Evolutionary conservation across 2,113 vertebrate species (phyloP).

Genomic region (Arothron firmamentum): DNA sequence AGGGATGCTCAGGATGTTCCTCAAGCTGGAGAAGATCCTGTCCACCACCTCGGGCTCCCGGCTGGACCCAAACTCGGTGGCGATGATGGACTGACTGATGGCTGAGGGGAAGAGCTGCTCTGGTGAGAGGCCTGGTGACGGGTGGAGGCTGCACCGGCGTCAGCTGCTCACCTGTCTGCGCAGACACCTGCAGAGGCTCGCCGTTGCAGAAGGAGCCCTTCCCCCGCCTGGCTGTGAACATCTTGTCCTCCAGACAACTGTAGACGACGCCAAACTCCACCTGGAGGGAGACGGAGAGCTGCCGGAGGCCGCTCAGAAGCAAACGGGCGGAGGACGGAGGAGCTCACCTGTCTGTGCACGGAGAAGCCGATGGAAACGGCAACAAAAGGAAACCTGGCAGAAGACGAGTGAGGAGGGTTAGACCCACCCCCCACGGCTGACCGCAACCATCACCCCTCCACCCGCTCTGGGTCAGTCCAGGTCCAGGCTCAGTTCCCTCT

Average conservation of each 20-base stretch:
- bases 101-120: slow-evolving; percentile 65
- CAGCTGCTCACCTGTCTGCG: slow-evolving; percentile 73
- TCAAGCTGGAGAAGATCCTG: slow-evolving; percentile 87
- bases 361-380: slow-evolving; percentile 93
- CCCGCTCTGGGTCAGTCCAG: no score
- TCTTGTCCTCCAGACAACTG: slow-evolving; percentile 93
- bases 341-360: slow-evolving; percentile 84
- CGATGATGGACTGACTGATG: slow-evolving; percentile 84
- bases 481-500: no score
- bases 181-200: slow-evolving; percentile 82
- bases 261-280: slow-evolving; percentile 92
- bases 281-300: slow-evolving; percentile 59
- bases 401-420: not conserved
- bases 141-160: no score
- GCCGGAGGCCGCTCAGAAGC: no score
- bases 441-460: no score
- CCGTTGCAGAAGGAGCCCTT: slow-evolving; percentile 92
- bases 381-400: slow-evolving; percentile 87
- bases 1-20: slow-evolving; percentile 81
- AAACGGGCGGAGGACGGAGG: no score
- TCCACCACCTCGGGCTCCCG: slow-evolving; percentile 81
- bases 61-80: slow-evolving; percentile 88
- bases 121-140: no score
- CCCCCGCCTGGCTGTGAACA: slow-evolving; percentile 88
- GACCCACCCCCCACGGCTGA: no score